Evolutionary conservation across 35 echinoderm and acorn worm species (phyloP).

Genomic region (Patiria miniata): DNA sequence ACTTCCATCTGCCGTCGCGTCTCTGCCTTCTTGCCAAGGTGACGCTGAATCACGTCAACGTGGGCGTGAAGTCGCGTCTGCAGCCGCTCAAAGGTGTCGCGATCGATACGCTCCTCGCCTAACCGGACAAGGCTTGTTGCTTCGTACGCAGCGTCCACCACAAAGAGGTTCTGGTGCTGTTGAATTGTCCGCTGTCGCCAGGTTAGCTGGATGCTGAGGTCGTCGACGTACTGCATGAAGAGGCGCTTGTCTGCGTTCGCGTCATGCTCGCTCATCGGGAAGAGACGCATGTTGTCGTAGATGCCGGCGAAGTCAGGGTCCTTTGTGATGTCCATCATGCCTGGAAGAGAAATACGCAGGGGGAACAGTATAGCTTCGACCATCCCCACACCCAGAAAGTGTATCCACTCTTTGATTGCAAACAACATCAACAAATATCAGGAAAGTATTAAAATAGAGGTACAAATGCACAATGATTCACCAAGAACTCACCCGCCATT

Average conservation of each 20-base stretch:
- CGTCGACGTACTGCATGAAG: conserved; percentile 81
- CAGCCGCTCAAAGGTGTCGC: conserved; percentile 87
- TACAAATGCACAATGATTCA: no score
- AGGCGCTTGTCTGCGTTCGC: conserved; percentile 79
- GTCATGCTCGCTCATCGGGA: conserved; percentile 89
- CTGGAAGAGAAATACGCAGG: conserved; percentile 32
- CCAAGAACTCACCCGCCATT: conserved; percentile 62
- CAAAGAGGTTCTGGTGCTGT: conserved; percentile 78
- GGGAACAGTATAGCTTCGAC: no score
- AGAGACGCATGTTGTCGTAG: conserved; percentile 92
- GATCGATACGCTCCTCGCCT: conserved; percentile 58
- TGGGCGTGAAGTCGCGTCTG: conserved; percentile 88
- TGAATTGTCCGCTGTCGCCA: conserved; percentile 54
- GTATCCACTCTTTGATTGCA: no score
- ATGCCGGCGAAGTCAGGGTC: conserved; percentile 79
- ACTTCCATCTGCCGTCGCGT: conserved; percentile 69
- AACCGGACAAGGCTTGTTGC: conserved; percentile 61
- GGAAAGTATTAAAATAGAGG: no score
- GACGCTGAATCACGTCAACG: conserved; percentile 80
- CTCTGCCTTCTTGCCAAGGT: conserved; percentile 73
- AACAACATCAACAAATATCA: no score
- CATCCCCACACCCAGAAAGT: no score
- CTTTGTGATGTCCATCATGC: conserved; percentile 92
- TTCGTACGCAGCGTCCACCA: conserved; percentile 70
- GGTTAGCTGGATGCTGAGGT: conserved; percentile 69